These are phyloP conservation scores for Chaetorhynchus papuensis DNA, from an alignment of 2,113 vertebrate genomes.

Conservation along the genomic window DNA sequence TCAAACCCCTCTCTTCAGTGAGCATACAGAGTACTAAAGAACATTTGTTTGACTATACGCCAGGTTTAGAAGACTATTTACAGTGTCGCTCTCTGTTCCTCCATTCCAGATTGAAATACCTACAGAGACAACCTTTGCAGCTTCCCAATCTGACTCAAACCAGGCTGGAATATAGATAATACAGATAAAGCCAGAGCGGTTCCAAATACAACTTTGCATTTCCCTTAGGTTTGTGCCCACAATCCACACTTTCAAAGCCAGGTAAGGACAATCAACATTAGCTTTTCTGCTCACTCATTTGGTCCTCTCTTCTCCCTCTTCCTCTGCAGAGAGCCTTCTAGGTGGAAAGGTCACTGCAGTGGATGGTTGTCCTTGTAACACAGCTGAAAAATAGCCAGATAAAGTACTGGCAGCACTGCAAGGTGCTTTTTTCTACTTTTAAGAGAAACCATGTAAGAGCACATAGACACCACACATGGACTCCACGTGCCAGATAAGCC, in stretches of 20 bases:
- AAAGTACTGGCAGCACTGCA: not conserved
- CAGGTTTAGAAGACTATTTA: not conserved
- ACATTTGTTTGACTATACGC: not conserved
- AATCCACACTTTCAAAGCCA: not conserved
- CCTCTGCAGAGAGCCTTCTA: not conserved
- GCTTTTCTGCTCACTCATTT: slow-evolving; percentile 11
- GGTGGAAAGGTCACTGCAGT: not conserved
- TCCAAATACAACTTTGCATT: not conserved
- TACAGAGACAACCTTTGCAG: not conserved
- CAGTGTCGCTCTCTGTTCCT: not conserved
- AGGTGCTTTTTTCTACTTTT: not conserved
- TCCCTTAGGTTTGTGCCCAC: not conserved
- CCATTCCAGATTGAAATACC: not conserved
- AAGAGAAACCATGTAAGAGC: not conserved
- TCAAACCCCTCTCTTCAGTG: not conserved
- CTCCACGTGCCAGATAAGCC: not conserved
- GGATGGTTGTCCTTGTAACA: not conserved
- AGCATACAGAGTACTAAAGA: not conserved
- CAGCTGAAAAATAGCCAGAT: not conserved
- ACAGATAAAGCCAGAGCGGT: not conserved
- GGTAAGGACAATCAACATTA: not conserved
- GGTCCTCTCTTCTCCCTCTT: slow-evolving; percentile 30
- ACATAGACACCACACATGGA: not conserved
- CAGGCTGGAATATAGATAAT: not conserved
- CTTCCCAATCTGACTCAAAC: not conserved